Base-by-base conservation (phyloP, 2,888 invertebrate species). In the Drosophila kambysellisi region DNA sequence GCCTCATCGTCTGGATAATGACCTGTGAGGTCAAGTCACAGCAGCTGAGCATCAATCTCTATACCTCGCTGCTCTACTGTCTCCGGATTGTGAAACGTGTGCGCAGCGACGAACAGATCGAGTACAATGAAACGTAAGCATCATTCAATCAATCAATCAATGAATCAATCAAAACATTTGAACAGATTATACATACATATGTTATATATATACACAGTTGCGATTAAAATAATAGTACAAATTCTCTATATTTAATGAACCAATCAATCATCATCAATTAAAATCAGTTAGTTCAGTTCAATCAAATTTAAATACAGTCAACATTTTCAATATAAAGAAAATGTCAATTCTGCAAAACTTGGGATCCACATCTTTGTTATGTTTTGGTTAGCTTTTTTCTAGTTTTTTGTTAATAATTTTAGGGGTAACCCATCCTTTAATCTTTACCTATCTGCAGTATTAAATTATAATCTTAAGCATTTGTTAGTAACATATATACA, bases 41-140 rank as follows among this genome's bases (percentile, higher is more conserved):
- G 90, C 96, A 97, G 90, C 95, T 98, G 69, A 94, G 98, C 51
- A 97, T 97, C 0, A 97, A 98, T 92, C 93, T 98, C 17, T 98
- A 98, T 90, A 97, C 97, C 2, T 96, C 97, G 0, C 91, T 98
- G 25, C 93, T 98, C 1, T 97, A 97, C 81, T 96, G 96, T 78
- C 94, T 98, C 65, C 96, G 96, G 83, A 96, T 98, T 20, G 95
- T 96, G 0, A 95, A 92, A 57, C 83, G 89, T 3, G 66, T 75
- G 71, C 90, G 33, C 75, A 83, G 61, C 62, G 76, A 79, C 4
- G 88, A 81, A 59, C 83, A 77, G 41, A 25, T 75, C n/a, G 76
- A 84, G 12, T 81, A 66, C 58, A 71, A 84, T 15, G 83, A 91
- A 83, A 81, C 60, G 90, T 91, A 73, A 85, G 46, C 46, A 15